Evolutionary conservation across 2,797 vertebrate genomes (phyloP).

Genomic region (Sebastiscus tertius): DNA sequence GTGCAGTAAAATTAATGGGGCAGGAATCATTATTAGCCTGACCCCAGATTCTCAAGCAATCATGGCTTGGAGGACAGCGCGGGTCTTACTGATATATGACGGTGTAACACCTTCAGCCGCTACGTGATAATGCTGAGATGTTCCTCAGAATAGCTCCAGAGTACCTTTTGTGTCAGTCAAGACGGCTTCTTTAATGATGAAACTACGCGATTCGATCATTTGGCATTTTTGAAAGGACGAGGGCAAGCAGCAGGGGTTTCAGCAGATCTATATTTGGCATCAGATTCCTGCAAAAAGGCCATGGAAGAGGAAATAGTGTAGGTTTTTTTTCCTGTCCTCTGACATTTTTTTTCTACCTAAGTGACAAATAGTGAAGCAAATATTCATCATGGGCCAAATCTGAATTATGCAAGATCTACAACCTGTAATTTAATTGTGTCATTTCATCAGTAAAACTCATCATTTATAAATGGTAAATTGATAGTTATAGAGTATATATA

Average conservation of each 20-base stretch:
- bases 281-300: conserved; percentile 32
- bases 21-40: conserved; percentile 72
- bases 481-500: too few relatives aligned
- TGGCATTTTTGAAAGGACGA: conserved; percentile 49
- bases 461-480: too few relatives aligned
- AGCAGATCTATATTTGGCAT: conserved; percentile 19
- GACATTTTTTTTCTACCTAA: conserved; percentile 38
- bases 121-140: conserved; percentile 31
- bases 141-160: conserved; percentile 49
- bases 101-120: conserved; percentile 38
- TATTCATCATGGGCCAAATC: conserved; percentile 31
- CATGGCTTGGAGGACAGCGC: conserved; percentile 55
- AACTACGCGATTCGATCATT: conserved; percentile 5
- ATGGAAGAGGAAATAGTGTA: background rate
- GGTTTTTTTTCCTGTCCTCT: conserved; percentile 13
- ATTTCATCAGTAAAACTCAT: too few relatives aligned
- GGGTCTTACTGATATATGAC: conserved; percentile 46
- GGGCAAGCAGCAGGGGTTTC: conserved; percentile 15
- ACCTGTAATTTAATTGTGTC: conserved; percentile 35
- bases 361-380: conserved; percentile 17
- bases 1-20: conserved; percentile 69
- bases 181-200: conserved; percentile 36
- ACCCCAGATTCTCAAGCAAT: conserved; percentile 63
- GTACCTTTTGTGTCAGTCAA: conserved; percentile 29
- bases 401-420: conserved; percentile 30